Percentiles rank a stretch among this genome's conserved stretches.
Evolutionary conservation across 2,113 vertebrate species (phyloP).

Genomic region (Tautogolabrus adspersus): DNA sequence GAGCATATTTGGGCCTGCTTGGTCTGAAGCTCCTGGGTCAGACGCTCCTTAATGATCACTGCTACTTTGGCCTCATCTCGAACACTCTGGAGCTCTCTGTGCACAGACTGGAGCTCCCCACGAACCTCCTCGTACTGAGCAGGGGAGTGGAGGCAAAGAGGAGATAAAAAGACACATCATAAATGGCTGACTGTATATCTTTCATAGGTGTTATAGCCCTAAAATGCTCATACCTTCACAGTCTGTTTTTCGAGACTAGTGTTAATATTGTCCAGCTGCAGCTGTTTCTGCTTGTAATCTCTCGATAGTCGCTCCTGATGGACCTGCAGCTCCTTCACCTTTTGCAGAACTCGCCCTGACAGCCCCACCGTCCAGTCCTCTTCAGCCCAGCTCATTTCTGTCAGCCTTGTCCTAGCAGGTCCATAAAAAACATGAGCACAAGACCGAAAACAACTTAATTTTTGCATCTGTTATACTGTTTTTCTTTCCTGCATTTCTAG

Average conservation of each 20-base stretch:
- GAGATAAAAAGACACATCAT: neutral
- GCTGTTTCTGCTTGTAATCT: slow-evolving; percentile 86
- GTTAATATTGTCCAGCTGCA: slow-evolving; percentile 85
- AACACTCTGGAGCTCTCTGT: slow-evolving; percentile 77
- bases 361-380: slow-evolving; percentile 87
- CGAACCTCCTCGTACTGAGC: slow-evolving; percentile 80
- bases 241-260: slow-evolving; percentile 82
- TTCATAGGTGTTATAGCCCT: neutral
- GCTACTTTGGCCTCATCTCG: slow-evolving; percentile 67
- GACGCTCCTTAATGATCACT: slow-evolving; percentile 65
- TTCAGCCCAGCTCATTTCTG: slow-evolving; percentile 85
- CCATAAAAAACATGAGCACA: slow-evolving; percentile 1
- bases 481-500: neutral
- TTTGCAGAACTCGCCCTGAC: slow-evolving; percentile 80
- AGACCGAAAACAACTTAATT: neutral
- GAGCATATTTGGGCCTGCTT: slow-evolving; percentile 82
- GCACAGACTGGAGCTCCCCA: slow-evolving; percentile 72
- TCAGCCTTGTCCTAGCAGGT: slow-evolving; percentile 29
- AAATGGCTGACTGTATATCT: neutral
- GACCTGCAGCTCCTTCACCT: slow-evolving; percentile 83
- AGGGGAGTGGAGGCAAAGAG: neutral
- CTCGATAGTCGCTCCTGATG: slow-evolving; percentile 82
- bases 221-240: slow-evolving; percentile 76
- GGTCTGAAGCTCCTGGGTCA: slow-evolving; percentile 81
- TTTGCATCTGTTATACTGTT: neutral